A percentile compares a stretch with the other conserved stretches of the same genome.
These are phyloP conservation scores for Leptoclinus maculatus DNA, from an alignment of 2,797 vertebrate species.

Conservation along the genomic window DNA sequence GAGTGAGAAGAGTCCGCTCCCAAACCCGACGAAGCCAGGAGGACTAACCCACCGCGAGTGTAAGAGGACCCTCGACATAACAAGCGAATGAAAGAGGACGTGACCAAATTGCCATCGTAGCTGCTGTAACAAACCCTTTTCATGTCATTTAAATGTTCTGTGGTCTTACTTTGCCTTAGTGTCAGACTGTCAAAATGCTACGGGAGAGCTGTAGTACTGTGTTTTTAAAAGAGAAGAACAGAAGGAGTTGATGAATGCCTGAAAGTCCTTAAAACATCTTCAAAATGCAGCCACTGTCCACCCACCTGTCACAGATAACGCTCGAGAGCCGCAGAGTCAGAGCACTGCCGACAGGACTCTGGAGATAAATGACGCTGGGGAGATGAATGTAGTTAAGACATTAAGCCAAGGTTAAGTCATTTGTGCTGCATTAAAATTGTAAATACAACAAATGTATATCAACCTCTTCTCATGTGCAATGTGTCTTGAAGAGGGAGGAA, in stretches of 20 bases:
- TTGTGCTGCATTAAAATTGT: constrained; percentile 59
- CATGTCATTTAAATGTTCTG: background rate
- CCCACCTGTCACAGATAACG: constrained; percentile 13
- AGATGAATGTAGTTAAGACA: constrained; percentile 57
- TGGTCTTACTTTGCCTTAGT: background rate
- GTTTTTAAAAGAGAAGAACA: constrained; percentile 13
- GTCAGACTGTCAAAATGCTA: constrained; percentile 1
- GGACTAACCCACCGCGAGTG: constrained; percentile 35
- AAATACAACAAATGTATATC: constrained; percentile 58
- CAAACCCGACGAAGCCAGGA: constrained; percentile 82
- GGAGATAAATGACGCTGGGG: background rate
- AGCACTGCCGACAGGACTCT: constrained; percentile 12
- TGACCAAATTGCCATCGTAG: constrained; percentile 12
- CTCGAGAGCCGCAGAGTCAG: background rate
- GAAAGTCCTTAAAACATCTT: constrained; percentile 6
- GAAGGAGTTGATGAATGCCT: constrained; percentile 33
- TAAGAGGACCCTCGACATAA: constrained; percentile 33
- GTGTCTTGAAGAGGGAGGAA: constrained; percentile 13
- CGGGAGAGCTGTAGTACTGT: background rate
- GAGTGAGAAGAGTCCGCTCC: constrained; percentile 74
- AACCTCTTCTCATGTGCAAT: constrained; percentile 40
- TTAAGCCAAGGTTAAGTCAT: constrained; percentile 52
- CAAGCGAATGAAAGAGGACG: background rate
- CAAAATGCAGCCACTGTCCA: constrained; percentile 16
- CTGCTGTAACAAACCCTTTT: constrained; percentile 35